Percentiles rank a stretch among this genome's conserved stretches.
Conservation (phyloP, 2,113 vertebrate genomes). For the Mus spicilegus region DNA sequence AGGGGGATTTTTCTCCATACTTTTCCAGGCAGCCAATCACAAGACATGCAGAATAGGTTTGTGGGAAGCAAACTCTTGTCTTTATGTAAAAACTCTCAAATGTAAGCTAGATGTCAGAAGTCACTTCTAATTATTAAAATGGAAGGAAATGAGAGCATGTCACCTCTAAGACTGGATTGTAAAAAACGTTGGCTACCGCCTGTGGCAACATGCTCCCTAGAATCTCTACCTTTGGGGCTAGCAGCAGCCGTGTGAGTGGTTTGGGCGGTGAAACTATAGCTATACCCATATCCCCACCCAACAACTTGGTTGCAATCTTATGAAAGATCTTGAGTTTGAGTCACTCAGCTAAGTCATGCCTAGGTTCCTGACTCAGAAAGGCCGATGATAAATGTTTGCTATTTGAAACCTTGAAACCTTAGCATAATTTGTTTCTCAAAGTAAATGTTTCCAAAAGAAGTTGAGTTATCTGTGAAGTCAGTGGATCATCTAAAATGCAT, state of each 20-base stretch:
- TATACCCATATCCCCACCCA: neutral
- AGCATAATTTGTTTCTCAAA: conserved; percentile 25
- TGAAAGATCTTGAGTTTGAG: neutral
- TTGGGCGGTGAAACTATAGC: neutral
- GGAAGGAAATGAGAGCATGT: neutral
- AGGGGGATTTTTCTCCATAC: neutral
- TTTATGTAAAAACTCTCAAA: neutral
- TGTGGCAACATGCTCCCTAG: neutral
- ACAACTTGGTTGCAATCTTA: neutral
- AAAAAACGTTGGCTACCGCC: neutral
- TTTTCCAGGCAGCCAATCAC: neutral
- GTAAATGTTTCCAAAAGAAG: neutral
- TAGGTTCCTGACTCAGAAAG: neutral
- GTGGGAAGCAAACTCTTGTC: neutral
- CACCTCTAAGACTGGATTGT: neutral
- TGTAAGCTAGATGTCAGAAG: neutral
- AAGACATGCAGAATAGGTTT: neutral
- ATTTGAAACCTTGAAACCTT: conserved; percentile 8
- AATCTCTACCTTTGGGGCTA: neutral
- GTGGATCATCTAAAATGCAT: neutral
- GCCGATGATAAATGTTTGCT: neutral
- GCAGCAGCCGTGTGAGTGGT: neutral
- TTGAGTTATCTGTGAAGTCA: neutral
- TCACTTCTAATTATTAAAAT: conserved; percentile 1
- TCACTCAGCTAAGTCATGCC: neutral